Evolutionary conservation across 2,797 vertebrate genomes (phyloP), one percentile per base, ranked within the genome.

Genomic region (Hemitrygon akajei): DNA sequence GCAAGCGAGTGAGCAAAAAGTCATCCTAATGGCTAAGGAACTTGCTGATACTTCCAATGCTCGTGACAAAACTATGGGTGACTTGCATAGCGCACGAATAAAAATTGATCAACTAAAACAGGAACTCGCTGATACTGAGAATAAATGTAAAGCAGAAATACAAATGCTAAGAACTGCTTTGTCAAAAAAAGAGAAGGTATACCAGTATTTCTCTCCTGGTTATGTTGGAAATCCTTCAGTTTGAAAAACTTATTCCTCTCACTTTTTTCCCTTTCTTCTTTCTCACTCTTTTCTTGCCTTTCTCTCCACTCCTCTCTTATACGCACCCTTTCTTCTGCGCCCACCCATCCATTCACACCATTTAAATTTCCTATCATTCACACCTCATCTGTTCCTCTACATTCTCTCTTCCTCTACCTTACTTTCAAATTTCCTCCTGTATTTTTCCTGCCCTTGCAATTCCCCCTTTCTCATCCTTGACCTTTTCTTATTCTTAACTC

Each of bases 11-110:
- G 97, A 97, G 93, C 99, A 99, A 96, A 97, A 99, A 97, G 97
- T 96, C 94, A 95, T 97, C 75, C 96, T 99, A 95, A 95, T 99
- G 96, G 96, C 98, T 0, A 98, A 97, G 79, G 99, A 99, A 95
- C 95, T 99, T 94, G 97, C 98, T 0, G 99, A 99, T 0, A 97
- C 98, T n/a, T 98, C 98, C 0, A 98, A 97, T 22, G 96, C 97
- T 47, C 97, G 99, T 0, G 99, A 99, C 96, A 98, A 97, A 95
- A 98, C 97, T 0, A 99, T 99, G 97, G 97, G 98, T 3, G 98
- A 99, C 94, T 97, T 99, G n/a, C 98, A 99, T 95, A 97, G 96
- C 84, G 97, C 97, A 87, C 98, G 98, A 71, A 94, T 99, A 94
- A 98, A 99, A 96, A 97, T 97, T 0, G 98, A 99, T 66, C 96